These are phyloP conservation scores for Colostygia pectinataria DNA, from an alignment of 2,888 invertebrate genomes.

Conservation along the genomic window DNA sequence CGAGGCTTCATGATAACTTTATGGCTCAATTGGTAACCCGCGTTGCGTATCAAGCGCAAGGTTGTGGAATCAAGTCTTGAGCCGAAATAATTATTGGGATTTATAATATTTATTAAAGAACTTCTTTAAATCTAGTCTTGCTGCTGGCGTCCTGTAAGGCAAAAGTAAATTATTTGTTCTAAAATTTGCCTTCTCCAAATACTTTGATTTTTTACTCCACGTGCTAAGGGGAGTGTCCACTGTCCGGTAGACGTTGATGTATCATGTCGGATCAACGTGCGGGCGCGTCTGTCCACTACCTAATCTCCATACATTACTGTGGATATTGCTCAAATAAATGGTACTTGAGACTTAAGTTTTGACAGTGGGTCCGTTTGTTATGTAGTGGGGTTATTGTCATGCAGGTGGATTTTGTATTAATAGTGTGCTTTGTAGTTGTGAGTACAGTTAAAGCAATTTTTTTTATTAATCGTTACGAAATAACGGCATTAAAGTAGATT, in stretches of 20 bases:
- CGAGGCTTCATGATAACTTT: no score
- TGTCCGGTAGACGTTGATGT: slow-evolving; percentile 80
- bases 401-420: slow-evolving; percentile 6
- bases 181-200: slow-evolving; percentile 42
- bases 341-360: slow-evolving; percentile 74
- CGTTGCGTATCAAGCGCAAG: no score
- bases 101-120: no score
- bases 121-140: no score
- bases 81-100: no score
- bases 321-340: slow-evolving; percentile 81
- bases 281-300: slow-evolving; percentile 78
- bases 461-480: no score
- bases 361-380: slow-evolving; percentile 46
- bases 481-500: no score
- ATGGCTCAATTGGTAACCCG: no score
- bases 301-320: slow-evolving; percentile 81
- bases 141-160: no score
- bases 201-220: slow-evolving; percentile 16
- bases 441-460: no score
- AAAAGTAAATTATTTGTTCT: neutral
- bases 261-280: slow-evolving; percentile 79
- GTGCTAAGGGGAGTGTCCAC: slow-evolving; percentile 69
- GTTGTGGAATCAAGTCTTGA: no score
- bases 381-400: neutral
- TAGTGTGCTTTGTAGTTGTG: neutral